Evolutionary conservation across 2,797 vertebrate species (phyloP).

Genomic region (Eleutherodactylus coqui): DNA sequence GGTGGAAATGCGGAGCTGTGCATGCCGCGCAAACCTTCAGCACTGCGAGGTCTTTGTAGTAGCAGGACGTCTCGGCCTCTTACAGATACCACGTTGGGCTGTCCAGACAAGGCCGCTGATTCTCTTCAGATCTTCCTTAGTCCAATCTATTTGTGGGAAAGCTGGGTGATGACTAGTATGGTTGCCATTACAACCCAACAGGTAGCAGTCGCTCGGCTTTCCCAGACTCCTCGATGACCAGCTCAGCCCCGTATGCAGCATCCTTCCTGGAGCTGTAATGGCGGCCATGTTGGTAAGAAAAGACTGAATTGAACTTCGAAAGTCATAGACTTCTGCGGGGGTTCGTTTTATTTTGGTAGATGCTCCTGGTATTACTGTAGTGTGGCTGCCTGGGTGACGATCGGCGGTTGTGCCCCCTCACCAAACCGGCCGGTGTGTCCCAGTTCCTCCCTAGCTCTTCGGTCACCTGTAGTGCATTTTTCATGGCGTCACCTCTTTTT

Average conservation of each 20-base stretch:
- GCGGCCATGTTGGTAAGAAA: neutral
- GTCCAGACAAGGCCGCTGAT: too few species aligned
- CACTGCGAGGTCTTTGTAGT: neutral
- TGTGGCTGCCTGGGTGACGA: neutral
- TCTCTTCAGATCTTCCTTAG: too few species aligned
- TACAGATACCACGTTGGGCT: too few species aligned
- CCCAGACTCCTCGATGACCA: neutral
- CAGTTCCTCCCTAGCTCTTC: neutral
- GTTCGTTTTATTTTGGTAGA: too few species aligned
- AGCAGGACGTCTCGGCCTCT: neutral
- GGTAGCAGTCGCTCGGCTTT: neutral
- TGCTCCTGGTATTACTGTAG: neutral
- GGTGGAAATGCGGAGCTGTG: neutral
- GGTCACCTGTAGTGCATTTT: neutral
- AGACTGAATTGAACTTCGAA: neutral
- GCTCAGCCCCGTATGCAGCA: too few species aligned
- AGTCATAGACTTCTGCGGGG: neutral
- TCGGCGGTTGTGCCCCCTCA: neutral
- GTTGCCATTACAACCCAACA: neutral
- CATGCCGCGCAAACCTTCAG: neutral
- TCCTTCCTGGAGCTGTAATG: neutral
- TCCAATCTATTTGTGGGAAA: neutral
- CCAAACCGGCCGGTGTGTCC: too few species aligned
- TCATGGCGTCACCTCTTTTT: neutral
- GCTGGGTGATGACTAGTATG: neutral